Evolutionary conservation across 2,797 vertebrate species (phyloP).

Genomic region (Chrysolophus pictus): DNA sequence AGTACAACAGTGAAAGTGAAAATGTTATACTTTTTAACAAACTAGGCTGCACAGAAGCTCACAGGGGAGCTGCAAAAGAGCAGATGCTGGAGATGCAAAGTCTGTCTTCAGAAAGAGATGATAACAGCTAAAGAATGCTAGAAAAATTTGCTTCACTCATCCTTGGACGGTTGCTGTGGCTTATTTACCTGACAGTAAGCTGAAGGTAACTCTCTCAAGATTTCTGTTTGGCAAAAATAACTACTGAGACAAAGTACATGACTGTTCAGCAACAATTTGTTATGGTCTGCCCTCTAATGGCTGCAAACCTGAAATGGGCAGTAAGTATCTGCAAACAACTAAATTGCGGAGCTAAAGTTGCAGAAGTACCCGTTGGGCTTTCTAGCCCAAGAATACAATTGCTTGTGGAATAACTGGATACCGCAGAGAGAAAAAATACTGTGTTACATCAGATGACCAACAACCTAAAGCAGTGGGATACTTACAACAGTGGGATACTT

Average conservation of each 20-base stretch:
- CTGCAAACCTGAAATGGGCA: not conserved
- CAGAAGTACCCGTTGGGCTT: not conserved
- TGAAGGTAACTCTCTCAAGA: not conserved
- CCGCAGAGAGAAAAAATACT: not conserved
- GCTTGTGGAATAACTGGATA: not conserved
- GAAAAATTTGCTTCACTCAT: not conserved
- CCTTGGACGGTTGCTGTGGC: not conserved
- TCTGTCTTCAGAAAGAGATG: not conserved
- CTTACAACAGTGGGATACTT: no score
- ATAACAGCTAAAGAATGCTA: not conserved
- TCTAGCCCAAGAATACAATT: not conserved
- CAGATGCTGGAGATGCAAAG: not conserved
- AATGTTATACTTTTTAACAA: not conserved
- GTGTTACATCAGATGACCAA: not conserved
- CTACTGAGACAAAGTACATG: not conserved
- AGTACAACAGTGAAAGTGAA: not conserved
- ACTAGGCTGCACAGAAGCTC: not conserved
- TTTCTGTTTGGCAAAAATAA: not conserved
- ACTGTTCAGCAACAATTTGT: not conserved
- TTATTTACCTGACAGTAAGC: not conserved
- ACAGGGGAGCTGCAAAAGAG: not conserved
- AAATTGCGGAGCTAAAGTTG: not conserved
- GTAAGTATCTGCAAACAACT: not conserved
- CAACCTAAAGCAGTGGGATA: not conserved
- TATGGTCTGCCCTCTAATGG: constrained; percentile 53